Conservation (phyloP, 2,888 invertebrate genomes). For the Rhagium mordax region DNA sequence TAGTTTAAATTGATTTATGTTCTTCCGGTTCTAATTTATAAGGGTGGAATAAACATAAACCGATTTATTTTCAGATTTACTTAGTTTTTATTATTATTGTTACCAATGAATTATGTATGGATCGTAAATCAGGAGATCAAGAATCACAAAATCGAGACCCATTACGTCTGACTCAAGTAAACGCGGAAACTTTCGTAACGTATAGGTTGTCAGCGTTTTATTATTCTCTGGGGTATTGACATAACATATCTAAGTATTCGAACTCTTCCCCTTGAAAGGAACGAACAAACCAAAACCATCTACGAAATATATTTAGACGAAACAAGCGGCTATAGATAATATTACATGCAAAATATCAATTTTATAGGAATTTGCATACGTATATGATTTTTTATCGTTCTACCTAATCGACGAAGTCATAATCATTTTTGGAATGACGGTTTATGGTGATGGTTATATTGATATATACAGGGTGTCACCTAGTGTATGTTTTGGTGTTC, state of each 20-base stretch:
- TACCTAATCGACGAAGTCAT: not conserved
- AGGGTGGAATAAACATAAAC: not conserved
- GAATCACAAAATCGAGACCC: not conserved
- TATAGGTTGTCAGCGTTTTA: slow-evolving; percentile 16
- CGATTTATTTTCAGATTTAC: not conserved
- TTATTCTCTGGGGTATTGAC: slow-evolving; percentile 5
- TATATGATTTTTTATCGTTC: not conserved
- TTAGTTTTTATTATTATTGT: not conserved
- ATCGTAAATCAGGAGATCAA: not conserved
- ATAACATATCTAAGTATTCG: slow-evolving; percentile 10
- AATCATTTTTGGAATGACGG: not conserved
- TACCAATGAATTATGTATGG: slow-evolving; percentile 3
- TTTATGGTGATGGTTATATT: too few species aligned
- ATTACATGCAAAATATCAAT: not conserved
- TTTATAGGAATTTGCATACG: not conserved
- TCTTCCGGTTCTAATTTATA: not conserved
- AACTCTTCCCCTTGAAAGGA: not conserved
- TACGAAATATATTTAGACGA: not conserved
- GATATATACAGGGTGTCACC: too few species aligned
- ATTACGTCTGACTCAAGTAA: slow-evolving; percentile 4
- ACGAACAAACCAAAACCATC: not conserved
- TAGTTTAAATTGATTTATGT: not conserved
- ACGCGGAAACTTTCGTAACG: slow-evolving; percentile 25
- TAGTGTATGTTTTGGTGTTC: too few species aligned
- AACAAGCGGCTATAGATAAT: not conserved